Percentiles rank a stretch among this genome's conserved stretches.
phyloP scores from a whole-genome alignment of 2,888 invertebrate species.

The Anaspis maculata region DNA sequence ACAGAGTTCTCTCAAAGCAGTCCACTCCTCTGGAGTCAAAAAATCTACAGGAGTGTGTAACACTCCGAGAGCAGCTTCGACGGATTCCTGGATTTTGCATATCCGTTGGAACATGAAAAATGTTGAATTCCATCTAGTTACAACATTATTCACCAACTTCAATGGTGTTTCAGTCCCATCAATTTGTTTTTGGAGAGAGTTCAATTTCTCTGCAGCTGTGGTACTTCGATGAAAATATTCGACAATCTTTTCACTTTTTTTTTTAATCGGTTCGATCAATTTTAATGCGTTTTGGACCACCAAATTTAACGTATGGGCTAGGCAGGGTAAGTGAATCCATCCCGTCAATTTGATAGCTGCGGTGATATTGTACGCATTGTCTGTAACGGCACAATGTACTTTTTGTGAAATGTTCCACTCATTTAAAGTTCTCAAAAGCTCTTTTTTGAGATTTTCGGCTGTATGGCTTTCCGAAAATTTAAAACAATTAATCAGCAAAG shows the following conservation, averaged over 20 bases:
- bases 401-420: conserved; percentile 24
- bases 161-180: conserved; percentile 6
- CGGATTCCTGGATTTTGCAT: conserved; percentile 13
- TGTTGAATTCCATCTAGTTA: conserved; percentile 19
- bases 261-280: neutral
- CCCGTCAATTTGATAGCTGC: conserved; percentile 18
- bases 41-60: no score
- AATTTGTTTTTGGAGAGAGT: conserved; percentile 21
- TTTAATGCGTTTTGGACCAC: conserved; percentile 17
- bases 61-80: conserved; percentile 17
- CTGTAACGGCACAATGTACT: conserved; percentile 23
- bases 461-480: conserved; percentile 20
- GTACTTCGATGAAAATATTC: conserved; percentile 22
- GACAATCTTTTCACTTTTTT: conserved; percentile 18
- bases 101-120: conserved; percentile 20
- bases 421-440: conserved; percentile 16
- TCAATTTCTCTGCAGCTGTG: conserved; percentile 23
- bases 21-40: neutral
- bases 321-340: conserved; percentile 22
- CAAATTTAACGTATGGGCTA: conserved; percentile 24
- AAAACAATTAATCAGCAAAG: conserved; percentile 17
- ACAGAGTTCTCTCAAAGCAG: neutral
- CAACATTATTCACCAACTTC: conserved; percentile 16
- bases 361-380: conserved; percentile 26
- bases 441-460: conserved; percentile 20